Evolutionary conservation across 1,140 invertebrate species (phyloP), one percentile per base, ranked within the genome.

Genomic region (Hormaphis cornu): DNA sequence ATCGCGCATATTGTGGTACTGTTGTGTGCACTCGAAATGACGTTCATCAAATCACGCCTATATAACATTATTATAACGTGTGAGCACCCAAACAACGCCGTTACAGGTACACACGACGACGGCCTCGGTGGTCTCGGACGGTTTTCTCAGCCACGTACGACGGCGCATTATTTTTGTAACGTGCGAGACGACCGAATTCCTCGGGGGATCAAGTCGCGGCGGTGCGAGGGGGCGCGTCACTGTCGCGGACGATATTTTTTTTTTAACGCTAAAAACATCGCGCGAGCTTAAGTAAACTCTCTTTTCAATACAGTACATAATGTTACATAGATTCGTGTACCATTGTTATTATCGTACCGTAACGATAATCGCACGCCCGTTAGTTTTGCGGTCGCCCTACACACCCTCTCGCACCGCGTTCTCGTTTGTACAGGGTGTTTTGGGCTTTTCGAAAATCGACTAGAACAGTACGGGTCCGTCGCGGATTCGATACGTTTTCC

Each of bases 181-280:
- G n/a, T n/a, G n/a, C n/a, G n/a, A n/a, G n/a, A n/a, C n/a, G n/a
- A n/a, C n/a, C n/a, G 26, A 46, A 70, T 52, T 53, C 71, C 46
- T 50, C 71, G 16, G 70, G 71, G 26, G 70, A 74, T 66, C 61
- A 63, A 24, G 61, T 50, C 44, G 61, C 50, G 61, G n/a, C 35
- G 28, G 7, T 28, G 5, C 8, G 9, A 24, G 30, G 30, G 18
- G 28, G 30, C 40, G 58, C 40, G 40, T n/a, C 4, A 14, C 7
- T 40, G 44, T 22, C 42, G 16, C 42, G 42, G 8, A 46, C 5
- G 42, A n/a, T 10, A 46, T n/a, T 46, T 46, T 48, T 66, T 35
- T 66, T 48, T 66, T n/a, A n/a, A 50, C 20, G 24, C 61, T 20
- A 50, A 66, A 66, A 66, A 35, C 61, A 66, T 20, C 61, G 22